Evolutionary conservation across 2,888 invertebrate species (phyloP).

Genomic region (Axea sp.): DNA sequence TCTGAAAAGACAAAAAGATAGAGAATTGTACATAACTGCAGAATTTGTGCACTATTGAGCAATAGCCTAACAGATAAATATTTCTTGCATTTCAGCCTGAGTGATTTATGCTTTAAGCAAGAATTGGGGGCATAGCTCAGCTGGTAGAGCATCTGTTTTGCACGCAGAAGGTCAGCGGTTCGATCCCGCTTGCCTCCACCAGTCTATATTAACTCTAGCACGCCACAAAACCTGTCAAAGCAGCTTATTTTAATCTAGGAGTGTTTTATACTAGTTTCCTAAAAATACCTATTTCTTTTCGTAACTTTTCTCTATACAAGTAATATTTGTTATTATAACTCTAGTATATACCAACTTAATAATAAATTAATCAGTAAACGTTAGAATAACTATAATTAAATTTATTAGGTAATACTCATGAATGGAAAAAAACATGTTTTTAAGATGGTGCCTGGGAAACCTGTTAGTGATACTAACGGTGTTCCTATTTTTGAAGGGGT

Average conservation of each 20-base stretch:
- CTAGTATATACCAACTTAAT: not conserved
- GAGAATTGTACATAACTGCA: slow-evolving; percentile 16
- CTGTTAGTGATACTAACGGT: slow-evolving; percentile 4
- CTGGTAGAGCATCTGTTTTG: slow-evolving; percentile 38
- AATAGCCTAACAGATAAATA: slow-evolving; percentile 20
- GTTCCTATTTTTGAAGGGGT: slow-evolving; percentile 5
- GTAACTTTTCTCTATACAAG: slow-evolving; percentile 2
- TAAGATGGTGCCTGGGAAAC: slow-evolving; percentile 5
- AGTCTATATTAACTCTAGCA: slow-evolving; percentile 12
- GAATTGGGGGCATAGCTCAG: slow-evolving; percentile 29
- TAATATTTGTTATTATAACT: not conserved
- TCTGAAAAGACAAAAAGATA: slow-evolving; percentile 5
- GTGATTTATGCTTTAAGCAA: slow-evolving; percentile 32
- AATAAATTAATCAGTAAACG: not conserved
- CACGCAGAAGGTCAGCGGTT: slow-evolving; percentile 38
- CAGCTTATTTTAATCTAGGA: slow-evolving; percentile 16
- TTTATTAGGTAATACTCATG: slow-evolving; percentile 1
- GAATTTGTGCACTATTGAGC: slow-evolving; percentile 18
- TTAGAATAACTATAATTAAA: slow-evolving; percentile 2
- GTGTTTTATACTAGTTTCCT: slow-evolving; percentile 12
- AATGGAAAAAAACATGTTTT: slow-evolving; percentile 7
- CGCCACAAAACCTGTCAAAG: slow-evolving; percentile 5
- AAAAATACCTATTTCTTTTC: slow-evolving; percentile 27
- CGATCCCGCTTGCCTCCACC: slow-evolving; percentile 31
- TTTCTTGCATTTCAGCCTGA: slow-evolving; percentile 40